Conservation (phyloP, 2,797 vertebrate genomes). For the Chanos chanos region DNA sequence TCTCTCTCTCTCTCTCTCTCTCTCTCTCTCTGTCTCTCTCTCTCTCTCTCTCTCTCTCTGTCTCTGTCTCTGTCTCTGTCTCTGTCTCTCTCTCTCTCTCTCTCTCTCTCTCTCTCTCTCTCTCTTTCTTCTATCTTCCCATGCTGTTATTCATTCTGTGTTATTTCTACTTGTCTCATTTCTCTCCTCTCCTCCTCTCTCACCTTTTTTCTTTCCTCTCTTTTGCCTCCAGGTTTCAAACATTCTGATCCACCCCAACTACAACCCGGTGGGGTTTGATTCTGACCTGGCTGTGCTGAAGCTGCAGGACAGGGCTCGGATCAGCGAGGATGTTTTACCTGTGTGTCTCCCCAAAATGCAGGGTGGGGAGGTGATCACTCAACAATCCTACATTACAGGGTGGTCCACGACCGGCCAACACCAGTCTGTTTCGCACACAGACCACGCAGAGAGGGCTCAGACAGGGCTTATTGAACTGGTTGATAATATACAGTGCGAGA, state of each 20-base stretch:
- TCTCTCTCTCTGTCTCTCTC: no score
- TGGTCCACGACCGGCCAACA: conserved; percentile 72
- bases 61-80: no score
- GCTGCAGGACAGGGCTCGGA: conserved; percentile 80
- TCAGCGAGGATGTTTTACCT: conserved; percentile 77
- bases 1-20: no score
- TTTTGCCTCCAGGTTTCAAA: conserved; percentile 87
- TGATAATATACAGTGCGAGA: conserved; percentile 78
- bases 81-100: no score
- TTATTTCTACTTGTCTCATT: background rate
- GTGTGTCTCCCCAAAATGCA: conserved; percentile 76
- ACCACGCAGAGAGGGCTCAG: conserved; percentile 57
- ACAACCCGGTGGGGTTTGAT: conserved; percentile 73
- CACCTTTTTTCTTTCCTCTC: conserved; percentile 10
- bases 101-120: no score
- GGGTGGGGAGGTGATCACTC: conserved; percentile 60
- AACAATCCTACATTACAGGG: conserved; percentile 64
- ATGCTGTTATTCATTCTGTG: no score
- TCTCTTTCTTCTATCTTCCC: no score
- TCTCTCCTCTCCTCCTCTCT: background rate
- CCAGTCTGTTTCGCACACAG: conserved; percentile 23
- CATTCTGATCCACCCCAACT: conserved; percentile 78
- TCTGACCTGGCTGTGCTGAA: conserved; percentile 80
- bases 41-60: no score
- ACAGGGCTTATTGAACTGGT: conserved; percentile 68